Percentiles rank a stretch among this genome's conserved stretches.
Conservation (phyloP, 2,113 vertebrate genomes). For the Phrynocephalus versicolor region DNA sequence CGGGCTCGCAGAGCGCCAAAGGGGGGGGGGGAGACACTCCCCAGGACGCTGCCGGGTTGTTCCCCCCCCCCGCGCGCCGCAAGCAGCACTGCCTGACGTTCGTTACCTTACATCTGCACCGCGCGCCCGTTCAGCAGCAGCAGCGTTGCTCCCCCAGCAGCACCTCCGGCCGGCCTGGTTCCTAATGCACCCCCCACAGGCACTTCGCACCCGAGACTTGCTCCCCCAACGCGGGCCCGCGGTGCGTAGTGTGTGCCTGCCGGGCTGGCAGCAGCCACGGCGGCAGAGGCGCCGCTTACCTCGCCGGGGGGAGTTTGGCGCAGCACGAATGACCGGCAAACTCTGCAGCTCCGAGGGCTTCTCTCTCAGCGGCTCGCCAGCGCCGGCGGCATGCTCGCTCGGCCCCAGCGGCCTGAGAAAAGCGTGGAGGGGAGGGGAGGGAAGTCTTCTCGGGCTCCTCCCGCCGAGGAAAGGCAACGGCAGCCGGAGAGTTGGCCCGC, state of each 20-base stretch:
- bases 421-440: neutral
- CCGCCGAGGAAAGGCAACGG: neutral
- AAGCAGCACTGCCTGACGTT: neutral
- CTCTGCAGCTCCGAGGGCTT: constrained; percentile 12
- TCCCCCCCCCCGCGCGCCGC: no score
- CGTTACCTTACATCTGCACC: neutral
- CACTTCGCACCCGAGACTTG: neutral
- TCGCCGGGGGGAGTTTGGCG: constrained; percentile 7
- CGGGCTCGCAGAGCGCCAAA: no score
- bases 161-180: neutral
- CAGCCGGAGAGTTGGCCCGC: neutral
- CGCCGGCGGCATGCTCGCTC: neutral
- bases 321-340: constrained; percentile 16
- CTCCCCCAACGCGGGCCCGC: no score
- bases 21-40: no score
- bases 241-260: neutral
- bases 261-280: neutral
- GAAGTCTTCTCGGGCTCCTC: neutral
- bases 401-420: neutral
- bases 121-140: neutral
- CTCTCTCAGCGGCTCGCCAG: neutral
- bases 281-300: neutral
- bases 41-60: no score
- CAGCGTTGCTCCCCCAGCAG: neutral
- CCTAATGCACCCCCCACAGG: neutral